These are phyloP conservation scores for Alfaro cultratus DNA, from an alignment of 2,797 vertebrate species.

Conservation along the genomic window DNA sequence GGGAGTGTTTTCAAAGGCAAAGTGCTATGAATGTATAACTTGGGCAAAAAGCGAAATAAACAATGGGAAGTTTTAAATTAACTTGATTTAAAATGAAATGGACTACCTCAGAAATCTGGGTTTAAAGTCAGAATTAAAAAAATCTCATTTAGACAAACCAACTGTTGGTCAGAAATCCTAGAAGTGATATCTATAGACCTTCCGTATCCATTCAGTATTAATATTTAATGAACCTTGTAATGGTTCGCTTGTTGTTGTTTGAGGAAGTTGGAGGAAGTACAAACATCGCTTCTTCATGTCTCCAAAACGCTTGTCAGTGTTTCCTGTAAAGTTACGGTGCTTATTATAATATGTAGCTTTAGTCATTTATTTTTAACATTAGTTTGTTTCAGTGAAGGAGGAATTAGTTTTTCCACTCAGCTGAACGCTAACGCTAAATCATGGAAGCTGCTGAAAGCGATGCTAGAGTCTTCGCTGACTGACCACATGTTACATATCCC, in stretches of 20 bases:
- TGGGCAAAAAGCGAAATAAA: neutral
- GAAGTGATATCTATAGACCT: neutral
- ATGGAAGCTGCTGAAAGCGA: neutral
- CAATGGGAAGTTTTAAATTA: neutral
- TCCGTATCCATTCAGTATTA: neutral
- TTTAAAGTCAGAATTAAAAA: neutral
- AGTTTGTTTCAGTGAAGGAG: neutral
- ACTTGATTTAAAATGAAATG: neutral
- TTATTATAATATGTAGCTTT: neutral
- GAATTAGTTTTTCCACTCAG: neutral
- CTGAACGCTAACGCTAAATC: neutral
- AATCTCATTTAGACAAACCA: neutral
- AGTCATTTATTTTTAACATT: neutral
- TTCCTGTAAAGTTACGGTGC: neutral
- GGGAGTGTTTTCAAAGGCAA: neutral
- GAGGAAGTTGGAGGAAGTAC: neutral
- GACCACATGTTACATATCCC: neutral
- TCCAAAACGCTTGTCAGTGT: neutral
- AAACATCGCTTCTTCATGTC: neutral
- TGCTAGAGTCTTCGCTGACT: neutral
- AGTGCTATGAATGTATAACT: neutral
- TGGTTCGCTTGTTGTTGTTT: neutral
- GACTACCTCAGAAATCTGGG: neutral
- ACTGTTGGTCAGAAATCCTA: neutral
- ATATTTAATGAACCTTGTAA: constrained; percentile 2